Evolutionary conservation across 2,888 invertebrate genomes (phyloP), one percentile per base, ranked within the genome.

Genomic region (Caenorhabditis imperialis): DNA sequence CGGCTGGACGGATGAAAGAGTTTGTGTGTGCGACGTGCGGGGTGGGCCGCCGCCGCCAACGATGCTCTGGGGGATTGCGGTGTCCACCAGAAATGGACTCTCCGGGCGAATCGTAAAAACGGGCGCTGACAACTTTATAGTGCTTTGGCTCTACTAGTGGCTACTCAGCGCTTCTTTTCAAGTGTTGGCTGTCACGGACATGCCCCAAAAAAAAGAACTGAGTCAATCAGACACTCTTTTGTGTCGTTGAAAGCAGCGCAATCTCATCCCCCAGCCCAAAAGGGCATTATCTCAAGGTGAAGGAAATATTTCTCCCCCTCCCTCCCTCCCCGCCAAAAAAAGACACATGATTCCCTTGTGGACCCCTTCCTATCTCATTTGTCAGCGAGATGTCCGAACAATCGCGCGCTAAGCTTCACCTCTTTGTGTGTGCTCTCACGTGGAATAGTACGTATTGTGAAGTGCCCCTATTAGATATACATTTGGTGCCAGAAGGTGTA

Each of bases 181-280:
- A 65, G 55, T 45, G 54, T 47, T 47, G n/a, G 30, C 50, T 67
- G 51, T 51, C 51, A 44, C 67, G 65, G 48, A 62, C 62, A 62
- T 53, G 62, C 35, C 50, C 37, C 20, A 10, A 25, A 54, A 47
- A 67, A 67, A 65, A 58, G 33, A 10, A 23, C 44, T 50, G 42
- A 67, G 67, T 67, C 67, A 67, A 67, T 67, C 67, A 67, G 57
- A 67, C 50, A 20, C 57, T 67, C 65, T 67, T 57, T 67, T 67
- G 67, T 57, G 67, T 58, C 33, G 23, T 30, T 30, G 7, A 30
- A 30, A 7, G 6, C 30, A 10, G 10, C 10, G 6, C 30, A 10
- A 30, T 30, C 30, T 30, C 30, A 30, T 30, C 6, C 30, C 30
- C 30, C 30, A 30, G 10, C 30, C 30, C 30, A 30, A 30, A n/a